A percentile compares a stretch with the other conserved stretches of the same genome.
Evolutionary conservation across 1,140 invertebrate genomes (phyloP).

Genomic region (Leptonema lineaticorne): DNA sequence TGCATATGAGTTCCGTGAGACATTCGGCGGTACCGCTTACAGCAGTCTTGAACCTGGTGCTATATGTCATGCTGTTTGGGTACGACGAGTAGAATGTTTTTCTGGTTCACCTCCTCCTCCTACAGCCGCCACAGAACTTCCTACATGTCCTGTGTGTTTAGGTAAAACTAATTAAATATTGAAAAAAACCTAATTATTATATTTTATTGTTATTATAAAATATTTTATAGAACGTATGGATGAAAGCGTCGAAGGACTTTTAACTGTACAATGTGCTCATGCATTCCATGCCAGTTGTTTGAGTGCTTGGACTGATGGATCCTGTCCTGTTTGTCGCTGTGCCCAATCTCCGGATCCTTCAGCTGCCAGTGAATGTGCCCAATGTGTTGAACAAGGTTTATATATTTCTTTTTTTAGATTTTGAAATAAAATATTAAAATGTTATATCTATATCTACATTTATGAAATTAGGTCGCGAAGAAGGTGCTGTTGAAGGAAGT

Average conservation of each 20-base stretch:
- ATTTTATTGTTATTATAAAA: constrained; percentile 39
- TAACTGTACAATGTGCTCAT: constrained; percentile 98
- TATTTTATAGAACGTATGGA: constrained; percentile 88
- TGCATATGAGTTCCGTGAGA: constrained; percentile 89
- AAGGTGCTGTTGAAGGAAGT: constrained; percentile 61
- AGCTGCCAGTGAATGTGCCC: constrained; percentile 48
- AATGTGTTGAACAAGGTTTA: constrained; percentile 38
- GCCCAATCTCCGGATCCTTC: constrained; percentile 91
- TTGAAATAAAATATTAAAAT: not conserved
- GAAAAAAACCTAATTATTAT: not conserved
- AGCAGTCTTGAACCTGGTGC: constrained; percentile 90
- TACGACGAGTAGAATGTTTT: constrained; percentile 73
- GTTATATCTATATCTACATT: constrained; percentile 3
- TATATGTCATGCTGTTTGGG: constrained; percentile 92
- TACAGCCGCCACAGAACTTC: constrained; percentile 87
- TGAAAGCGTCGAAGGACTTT: constrained; percentile 94
- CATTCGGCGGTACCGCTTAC: constrained; percentile 89
- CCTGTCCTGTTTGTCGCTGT: constrained; percentile 78
- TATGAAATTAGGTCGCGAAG: constrained; percentile 41
- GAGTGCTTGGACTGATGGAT: constrained; percentile 94
- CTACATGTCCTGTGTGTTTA: constrained; percentile 94
- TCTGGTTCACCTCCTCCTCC: constrained; percentile 68
- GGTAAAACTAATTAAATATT: constrained; percentile 45
- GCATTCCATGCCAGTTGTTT: constrained; percentile 95
- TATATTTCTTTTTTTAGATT: not conserved